These are phyloP conservation scores for Hylia prasina DNA, from an alignment of 2,113 vertebrate species.

Conservation along the genomic window DNA sequence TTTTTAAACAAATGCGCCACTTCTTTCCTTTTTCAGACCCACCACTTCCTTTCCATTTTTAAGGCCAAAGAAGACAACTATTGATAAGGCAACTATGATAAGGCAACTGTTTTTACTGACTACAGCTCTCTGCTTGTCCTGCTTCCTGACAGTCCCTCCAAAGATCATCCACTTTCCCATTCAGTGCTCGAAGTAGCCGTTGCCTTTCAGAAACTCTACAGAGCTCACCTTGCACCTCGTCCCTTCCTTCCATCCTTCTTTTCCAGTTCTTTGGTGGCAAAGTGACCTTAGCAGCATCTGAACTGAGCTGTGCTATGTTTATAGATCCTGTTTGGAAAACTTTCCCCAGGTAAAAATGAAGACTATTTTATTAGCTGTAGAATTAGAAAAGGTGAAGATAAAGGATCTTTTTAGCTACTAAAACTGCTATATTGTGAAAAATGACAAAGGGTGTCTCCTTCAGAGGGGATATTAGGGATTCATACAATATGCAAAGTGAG, in stretches of 20 bases:
- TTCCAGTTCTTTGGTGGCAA: not conserved
- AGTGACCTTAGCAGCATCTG: not conserved
- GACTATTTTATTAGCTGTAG: not conserved
- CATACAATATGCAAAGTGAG: not conserved
- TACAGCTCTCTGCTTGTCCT: not conserved
- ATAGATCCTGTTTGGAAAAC: not conserved
- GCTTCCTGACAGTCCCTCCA: not conserved
- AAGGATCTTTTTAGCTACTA: not conserved
- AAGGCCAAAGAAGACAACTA: not conserved
- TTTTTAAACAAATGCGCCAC: not conserved
- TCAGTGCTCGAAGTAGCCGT: not conserved
- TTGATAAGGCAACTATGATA: not conserved
- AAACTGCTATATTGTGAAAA: not conserved
- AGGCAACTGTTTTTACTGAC: not conserved
- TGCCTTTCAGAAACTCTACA: not conserved
- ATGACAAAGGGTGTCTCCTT: not conserved
- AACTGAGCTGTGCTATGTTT: not conserved
- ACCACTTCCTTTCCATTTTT: not conserved
- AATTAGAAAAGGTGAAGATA: not conserved
- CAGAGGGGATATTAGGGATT: not conserved
- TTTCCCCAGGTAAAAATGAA: not conserved
- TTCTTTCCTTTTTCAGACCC: not conserved
- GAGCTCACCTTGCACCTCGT: rapidly evolving
- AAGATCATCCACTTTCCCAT: not conserved
- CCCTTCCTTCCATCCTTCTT: not conserved